Conservation (phyloP, 2,797 vertebrate genomes). For the Trichosurus vulpecula region DNA sequence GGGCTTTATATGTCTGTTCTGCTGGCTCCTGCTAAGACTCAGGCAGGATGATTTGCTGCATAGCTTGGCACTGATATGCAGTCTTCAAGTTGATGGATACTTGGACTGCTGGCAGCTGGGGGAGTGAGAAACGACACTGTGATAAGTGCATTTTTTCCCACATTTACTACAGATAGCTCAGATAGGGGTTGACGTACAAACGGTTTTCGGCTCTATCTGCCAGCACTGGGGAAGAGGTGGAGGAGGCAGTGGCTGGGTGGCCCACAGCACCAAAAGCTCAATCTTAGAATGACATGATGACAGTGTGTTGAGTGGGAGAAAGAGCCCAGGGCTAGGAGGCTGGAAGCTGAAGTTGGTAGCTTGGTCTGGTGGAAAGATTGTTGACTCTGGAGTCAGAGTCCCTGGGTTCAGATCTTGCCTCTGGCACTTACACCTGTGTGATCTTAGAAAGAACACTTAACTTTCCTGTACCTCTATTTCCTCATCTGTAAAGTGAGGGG, state of each 20-base stretch:
- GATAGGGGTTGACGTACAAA: conserved; percentile 43
- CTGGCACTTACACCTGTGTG: neutral
- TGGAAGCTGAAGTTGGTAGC: rapidly evolving
- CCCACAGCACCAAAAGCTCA: neutral
- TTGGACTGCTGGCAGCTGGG: conserved; percentile 56
- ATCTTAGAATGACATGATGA: neutral
- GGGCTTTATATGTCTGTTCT: conserved; percentile 7
- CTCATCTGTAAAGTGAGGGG: neutral
- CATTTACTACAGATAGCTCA: conserved; percentile 60
- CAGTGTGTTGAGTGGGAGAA: neutral
- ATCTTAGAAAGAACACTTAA: neutral
- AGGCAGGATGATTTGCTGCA: conserved; percentile 29
- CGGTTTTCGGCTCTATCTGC: neutral
- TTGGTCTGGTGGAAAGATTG: neutral
- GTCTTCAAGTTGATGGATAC: conserved; percentile 59
- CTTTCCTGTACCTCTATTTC: neutral
- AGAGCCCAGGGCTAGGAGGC: neutral
- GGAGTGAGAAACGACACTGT: conserved; percentile 66
- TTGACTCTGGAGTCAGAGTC: neutral
- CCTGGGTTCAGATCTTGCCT: neutral
- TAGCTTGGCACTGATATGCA: conserved; percentile 69
- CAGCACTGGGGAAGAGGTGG: conserved; percentile 8
- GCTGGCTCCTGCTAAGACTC: conserved; percentile 25
- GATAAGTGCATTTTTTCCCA: conserved; percentile 60
- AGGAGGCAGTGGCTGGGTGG: conserved; percentile 33